Percentiles rank a stretch among this genome's conserved stretches.
phyloP scores from a whole-genome alignment of 1,140 invertebrate species.

The Calephelis nemesis region DNA sequence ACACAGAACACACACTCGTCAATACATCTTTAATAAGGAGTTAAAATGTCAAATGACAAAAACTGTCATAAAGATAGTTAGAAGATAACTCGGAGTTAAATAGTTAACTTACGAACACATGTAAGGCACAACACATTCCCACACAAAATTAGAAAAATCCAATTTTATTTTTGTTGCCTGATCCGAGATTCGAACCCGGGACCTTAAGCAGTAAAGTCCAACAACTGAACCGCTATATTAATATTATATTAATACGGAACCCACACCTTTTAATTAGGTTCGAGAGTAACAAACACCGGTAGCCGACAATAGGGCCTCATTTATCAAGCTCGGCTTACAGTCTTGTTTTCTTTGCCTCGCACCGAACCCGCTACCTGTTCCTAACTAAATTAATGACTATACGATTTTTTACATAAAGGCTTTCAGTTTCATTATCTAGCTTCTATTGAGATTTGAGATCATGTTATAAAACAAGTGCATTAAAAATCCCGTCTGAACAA shows the following conservation, averaged over 20 bases:
- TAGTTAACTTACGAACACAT: no score
- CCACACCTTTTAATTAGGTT: neutral
- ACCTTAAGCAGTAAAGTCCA: no score
- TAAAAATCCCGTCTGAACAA: no score
- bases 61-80: no score
- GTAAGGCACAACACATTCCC: no score
- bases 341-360: constrained; percentile 41
- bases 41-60: no score
- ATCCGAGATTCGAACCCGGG: no score
- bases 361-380: constrained; percentile 52
- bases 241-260: constrained; percentile 34
- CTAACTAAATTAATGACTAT: constrained; percentile 37
- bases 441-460: constrained; percentile 15
- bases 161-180: no score
- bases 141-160: no score
- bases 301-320: constrained; percentile 59
- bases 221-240: neutral
- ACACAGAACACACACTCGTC: no score
- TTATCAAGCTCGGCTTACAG: constrained; percentile 54
- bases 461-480: constrained; percentile 5
- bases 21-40: no score
- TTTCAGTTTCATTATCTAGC: constrained; percentile 7
- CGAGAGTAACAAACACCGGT: constrained; percentile 48
- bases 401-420: constrained; percentile 24
- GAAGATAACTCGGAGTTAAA: no score